These are phyloP conservation scores for Sprattus sprattus DNA, from an alignment of 2,113 vertebrate species.

Conservation along the genomic window DNA sequence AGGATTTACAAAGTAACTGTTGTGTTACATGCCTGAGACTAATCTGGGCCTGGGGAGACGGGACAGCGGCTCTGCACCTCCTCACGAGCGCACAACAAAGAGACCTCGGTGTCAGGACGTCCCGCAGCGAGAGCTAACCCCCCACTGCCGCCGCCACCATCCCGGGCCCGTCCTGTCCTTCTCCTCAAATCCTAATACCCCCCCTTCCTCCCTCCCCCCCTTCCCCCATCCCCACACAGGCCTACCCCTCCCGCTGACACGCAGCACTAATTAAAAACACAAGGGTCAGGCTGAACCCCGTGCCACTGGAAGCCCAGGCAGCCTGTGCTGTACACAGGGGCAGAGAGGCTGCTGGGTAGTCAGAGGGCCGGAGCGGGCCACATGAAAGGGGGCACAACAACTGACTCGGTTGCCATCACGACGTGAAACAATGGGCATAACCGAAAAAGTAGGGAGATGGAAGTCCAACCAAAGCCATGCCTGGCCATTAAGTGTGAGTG, in stretches of 20 bases:
- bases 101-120: neutral
- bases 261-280: slow-evolving; percentile 39
- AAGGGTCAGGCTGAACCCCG: neutral
- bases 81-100: slow-evolving; percentile 45
- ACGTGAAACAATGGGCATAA: neutral
- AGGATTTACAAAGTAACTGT: slow-evolving; percentile 87
- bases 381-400: neutral
- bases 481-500: neutral
- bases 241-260: slow-evolving; percentile 32
- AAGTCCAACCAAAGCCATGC: neutral
- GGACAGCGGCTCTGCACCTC: slow-evolving; percentile 76
- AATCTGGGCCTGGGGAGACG: slow-evolving; percentile 79
- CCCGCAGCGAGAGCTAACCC: neutral
- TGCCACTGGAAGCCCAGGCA: neutral
- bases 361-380: neutral
- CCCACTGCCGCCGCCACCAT: neutral
- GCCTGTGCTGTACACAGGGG: neutral
- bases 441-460: neutral
- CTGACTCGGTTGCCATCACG: neutral
- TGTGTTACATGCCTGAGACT: slow-evolving; percentile 83
- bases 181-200: neutral
- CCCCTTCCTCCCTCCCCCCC: too few species aligned
- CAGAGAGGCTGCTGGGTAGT: neutral
- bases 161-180: neutral
- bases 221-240: neutral